Evolutionary conservation across 1,140 invertebrate genomes (phyloP).

Genomic region (Mycetomoellerius zeteki): DNA sequence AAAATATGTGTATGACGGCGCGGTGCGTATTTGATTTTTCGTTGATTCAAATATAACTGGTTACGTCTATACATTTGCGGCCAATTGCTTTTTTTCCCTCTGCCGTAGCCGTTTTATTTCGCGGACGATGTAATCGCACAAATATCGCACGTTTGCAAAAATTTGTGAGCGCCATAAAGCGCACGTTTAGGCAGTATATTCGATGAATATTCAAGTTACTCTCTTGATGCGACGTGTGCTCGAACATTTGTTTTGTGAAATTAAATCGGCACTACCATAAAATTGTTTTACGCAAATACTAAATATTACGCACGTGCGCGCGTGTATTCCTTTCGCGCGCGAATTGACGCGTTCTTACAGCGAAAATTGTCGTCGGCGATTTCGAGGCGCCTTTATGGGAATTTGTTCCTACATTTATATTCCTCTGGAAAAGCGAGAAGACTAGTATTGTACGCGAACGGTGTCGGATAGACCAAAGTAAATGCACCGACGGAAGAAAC

Average conservation of each 20-base stretch:
- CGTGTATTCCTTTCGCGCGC: background rate
- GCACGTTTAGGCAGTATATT: slow-evolving; percentile 45
- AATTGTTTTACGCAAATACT: slow-evolving; percentile 49
- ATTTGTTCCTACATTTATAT: slow-evolving; percentile 63
- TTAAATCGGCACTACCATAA: slow-evolving; percentile 27
- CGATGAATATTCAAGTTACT: slow-evolving; percentile 53
- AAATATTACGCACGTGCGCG: background rate
- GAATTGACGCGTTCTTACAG: slow-evolving; percentile 7
- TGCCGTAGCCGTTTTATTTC: slow-evolving; percentile 11
- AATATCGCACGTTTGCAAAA: slow-evolving; percentile 50
- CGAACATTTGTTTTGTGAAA: slow-evolving; percentile 43
- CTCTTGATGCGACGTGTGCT: slow-evolving; percentile 42
- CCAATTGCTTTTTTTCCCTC: slow-evolving; percentile 30
- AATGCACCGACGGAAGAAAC: slow-evolving; percentile 69
- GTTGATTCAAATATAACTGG: slow-evolving; percentile 27
- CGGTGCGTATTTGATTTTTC: slow-evolving; percentile 1
- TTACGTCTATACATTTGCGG: slow-evolving; percentile 33
- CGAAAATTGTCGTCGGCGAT: slow-evolving; percentile 30
- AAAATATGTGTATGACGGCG: background rate
- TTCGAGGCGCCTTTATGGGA: slow-evolving; percentile 35
- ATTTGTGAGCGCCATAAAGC: slow-evolving; percentile 39
- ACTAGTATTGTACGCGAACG: slow-evolving; percentile 41
- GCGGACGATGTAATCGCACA: slow-evolving; percentile 23
- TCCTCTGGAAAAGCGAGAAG: slow-evolving; percentile 21
- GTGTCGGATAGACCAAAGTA: slow-evolving; percentile 66